A percentile compares a stretch with the other conserved stretches of the same genome.
phyloP scores from a whole-genome alignment of 1,140 invertebrate genomes.

The Delia radicum region DNA sequence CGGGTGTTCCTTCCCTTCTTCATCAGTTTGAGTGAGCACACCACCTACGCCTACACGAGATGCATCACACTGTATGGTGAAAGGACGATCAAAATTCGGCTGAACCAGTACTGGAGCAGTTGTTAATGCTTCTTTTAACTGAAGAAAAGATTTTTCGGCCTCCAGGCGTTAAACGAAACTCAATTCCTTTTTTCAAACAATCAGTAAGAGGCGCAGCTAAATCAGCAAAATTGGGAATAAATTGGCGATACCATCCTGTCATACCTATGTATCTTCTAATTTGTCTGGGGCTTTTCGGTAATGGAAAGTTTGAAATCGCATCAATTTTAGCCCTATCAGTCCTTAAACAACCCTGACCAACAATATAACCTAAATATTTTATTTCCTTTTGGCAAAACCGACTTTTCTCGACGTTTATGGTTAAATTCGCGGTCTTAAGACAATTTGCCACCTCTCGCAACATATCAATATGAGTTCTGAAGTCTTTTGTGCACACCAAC shows the following conservation, averaged over 20 bases:
- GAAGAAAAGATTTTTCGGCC: constrained; percentile 46
- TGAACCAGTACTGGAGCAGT: constrained; percentile 43
- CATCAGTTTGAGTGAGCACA: constrained; percentile 41
- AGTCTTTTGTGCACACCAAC: not conserved
- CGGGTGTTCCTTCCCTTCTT: constrained; percentile 27
- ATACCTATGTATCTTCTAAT: constrained; percentile 2
- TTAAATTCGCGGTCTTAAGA: not conserved
- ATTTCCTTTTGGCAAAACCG: not conserved
- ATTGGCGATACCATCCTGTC: constrained; percentile 53
- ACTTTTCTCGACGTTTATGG: not conserved
- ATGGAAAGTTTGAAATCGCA: not conserved
- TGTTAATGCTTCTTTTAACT: constrained; percentile 38
- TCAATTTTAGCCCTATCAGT: constrained; percentile 31
- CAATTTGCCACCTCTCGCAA: not conserved
- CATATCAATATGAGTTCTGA: constrained; percentile 19
- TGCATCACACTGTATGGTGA: constrained; percentile 30
- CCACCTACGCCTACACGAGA: constrained; percentile 44
- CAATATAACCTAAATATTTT: not conserved
- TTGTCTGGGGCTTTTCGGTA: not conserved
- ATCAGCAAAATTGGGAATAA: constrained; percentile 55
- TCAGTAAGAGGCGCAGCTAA: constrained; percentile 40
- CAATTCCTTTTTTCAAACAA: not conserved
- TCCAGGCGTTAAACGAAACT: constrained; percentile 19
- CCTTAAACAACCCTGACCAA: constrained; percentile 47
- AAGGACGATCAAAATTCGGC: constrained; percentile 47